Conservation (phyloP, 2,113 vertebrate species). For the Oostethus manadensis region DNA sequence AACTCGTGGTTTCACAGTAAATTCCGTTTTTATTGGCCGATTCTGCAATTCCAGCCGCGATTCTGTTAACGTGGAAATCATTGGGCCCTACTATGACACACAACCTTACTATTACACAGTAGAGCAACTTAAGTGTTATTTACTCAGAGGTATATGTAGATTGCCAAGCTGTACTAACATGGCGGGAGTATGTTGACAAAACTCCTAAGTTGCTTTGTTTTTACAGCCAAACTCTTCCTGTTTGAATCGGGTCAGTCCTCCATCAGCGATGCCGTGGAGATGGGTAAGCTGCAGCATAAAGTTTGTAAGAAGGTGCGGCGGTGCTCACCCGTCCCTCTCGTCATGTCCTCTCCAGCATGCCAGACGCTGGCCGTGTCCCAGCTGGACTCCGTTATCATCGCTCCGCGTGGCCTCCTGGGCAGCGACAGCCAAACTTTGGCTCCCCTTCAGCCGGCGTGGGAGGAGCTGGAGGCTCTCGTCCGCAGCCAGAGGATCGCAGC, state of each 20-base stretch:
- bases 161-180: neutral
- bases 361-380: constrained; percentile 85
- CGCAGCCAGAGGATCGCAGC: constrained; percentile 81
- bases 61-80: no score
- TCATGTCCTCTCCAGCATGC: constrained; percentile 71
- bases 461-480: constrained; percentile 86
- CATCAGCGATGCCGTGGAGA: constrained; percentile 82
- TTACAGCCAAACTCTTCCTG: constrained; percentile 88
- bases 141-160: no score
- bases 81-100: no score
- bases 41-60: no score
- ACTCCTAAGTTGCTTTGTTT: constrained; percentile 25
- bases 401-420: constrained; percentile 78
- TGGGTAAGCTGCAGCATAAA: constrained; percentile 76
- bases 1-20: no score
- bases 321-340: neutral
- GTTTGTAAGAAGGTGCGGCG: neutral
- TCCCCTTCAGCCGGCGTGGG: constrained; percentile 90
- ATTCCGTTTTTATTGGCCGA: no score
- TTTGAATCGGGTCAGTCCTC: constrained; percentile 79
- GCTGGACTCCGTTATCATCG: constrained; percentile 93
- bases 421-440: constrained; percentile 77
- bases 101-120: no score
- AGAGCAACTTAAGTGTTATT: no score
- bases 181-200: neutral